Evolutionary conservation across 1,140 invertebrate genomes (phyloP), one percentile per base, ranked within the genome.

Genomic region (Acromyrmex heyeri): DNA sequence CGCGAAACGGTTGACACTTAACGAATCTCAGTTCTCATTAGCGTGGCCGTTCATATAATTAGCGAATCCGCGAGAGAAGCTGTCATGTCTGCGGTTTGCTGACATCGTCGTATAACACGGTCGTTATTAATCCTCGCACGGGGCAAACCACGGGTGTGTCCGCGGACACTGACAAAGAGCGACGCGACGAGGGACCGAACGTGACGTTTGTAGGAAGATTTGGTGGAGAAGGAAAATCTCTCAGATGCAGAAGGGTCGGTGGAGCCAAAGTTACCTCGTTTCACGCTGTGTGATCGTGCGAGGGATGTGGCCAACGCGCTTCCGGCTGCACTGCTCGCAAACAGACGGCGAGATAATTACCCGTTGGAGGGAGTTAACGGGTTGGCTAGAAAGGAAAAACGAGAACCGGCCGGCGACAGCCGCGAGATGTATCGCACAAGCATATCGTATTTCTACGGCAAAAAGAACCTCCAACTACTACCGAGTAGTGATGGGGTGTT

Each of bases 301-400:
- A 30, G 38, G 18, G 67, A 14, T 44, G 55, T 8, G n/a, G 21
- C 53, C 69, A 21, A 50, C 21, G 44, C n/a, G 85, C 76, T 91
- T 90, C 86, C 88, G 83, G 85, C 67, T 86, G 81, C 81, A 44
- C 69, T 86, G 87, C 82, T 88, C 61, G 78, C 79, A 91, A 79
- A 92, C 91, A 91, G 92, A 93, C 89, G 91, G 88, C 87, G 72
- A 79, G 91, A 85, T 93, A 93, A 93, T 93, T 93, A 93, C 78
- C 87, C 87, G 75, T 67, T 87, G 76, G 79, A 83, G 61, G 83
- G 89, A 70, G 85, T 89, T 86, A 89, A 87, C 77, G 57, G 14
- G 44, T 50, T 8, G 14, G 48, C 75, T 53, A 34, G 30, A 16
- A 69, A 21, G n/a, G 53, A 48, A 61, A 73, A 59, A 61, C 59